Conservation (phyloP, 1,140 invertebrate species). For the Melitaea cinxia region DNA sequence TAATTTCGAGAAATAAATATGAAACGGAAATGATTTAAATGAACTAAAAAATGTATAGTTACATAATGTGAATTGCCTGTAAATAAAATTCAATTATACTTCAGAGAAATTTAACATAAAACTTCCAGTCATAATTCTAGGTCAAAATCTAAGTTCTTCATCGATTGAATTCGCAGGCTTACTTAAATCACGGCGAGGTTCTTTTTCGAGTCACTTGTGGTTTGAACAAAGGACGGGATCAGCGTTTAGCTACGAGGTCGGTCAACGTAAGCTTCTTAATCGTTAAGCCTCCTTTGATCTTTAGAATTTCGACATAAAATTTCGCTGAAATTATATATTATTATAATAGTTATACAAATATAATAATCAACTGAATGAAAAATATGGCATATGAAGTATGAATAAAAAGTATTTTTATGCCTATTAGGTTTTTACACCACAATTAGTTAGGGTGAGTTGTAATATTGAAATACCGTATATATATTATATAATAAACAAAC, state of each 20-base stretch:
- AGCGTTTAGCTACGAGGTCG: slow-evolving; percentile 31
- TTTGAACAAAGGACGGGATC: slow-evolving; percentile 30
- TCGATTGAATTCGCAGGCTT: slow-evolving; percentile 31
- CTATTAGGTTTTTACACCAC: no score
- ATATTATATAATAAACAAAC: no score
- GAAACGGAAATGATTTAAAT: no score
- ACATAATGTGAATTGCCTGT: no score
- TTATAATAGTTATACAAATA: slow-evolving; percentile 6
- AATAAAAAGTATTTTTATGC: no score
- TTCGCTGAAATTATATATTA: slow-evolving; percentile 19
- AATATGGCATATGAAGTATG: not conserved
- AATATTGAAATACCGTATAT: no score
- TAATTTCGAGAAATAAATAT: no score
- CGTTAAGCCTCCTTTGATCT: slow-evolving; percentile 27
- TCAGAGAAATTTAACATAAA: no score
- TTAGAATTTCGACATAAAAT: slow-evolving; percentile 26
- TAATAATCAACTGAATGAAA: slow-evolving; percentile 4
- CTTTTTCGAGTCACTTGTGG: slow-evolving; percentile 29
- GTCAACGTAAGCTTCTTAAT: slow-evolving; percentile 32
- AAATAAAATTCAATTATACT: no score
- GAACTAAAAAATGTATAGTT: no score
- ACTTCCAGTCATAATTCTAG: not conserved
- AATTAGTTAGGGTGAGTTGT: no score
- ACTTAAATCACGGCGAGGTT: slow-evolving; percentile 26
- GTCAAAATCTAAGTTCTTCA: slow-evolving; percentile 19